These are phyloP conservation scores for Oligia latruncula DNA, from an alignment of 2,888 invertebrate genomes.

Conservation along the genomic window DNA sequence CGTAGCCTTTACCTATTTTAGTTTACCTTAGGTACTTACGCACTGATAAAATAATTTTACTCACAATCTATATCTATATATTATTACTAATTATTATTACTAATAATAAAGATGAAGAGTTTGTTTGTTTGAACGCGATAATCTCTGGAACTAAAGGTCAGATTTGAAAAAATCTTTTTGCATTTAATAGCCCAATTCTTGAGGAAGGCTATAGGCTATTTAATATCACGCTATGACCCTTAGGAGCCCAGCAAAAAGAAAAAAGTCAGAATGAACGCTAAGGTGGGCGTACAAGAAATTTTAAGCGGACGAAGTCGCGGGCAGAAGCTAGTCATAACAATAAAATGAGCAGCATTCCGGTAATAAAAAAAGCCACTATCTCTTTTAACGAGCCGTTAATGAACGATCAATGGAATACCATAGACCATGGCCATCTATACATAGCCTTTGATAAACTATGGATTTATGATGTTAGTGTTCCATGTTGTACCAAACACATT, in stretches of 20 bases:
- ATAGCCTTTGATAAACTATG: slow-evolving; percentile 15
- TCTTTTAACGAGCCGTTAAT: slow-evolving; percentile 19
- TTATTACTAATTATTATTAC: too few relatives aligned
- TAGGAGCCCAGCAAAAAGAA: too few relatives aligned
- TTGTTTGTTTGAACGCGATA: too few relatives aligned
- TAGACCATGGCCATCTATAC: slow-evolving; percentile 47
- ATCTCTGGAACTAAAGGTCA: too few relatives aligned
- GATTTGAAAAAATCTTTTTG: too few relatives aligned
- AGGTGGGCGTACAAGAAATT: too few relatives aligned
- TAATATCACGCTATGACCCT: too few relatives aligned
- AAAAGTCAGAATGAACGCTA: too few relatives aligned
- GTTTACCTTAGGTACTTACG: slow-evolving; percentile 3
- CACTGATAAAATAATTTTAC: slow-evolving; percentile 20
- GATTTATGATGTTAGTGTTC: slow-evolving; percentile 37
- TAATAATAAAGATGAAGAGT: too few relatives aligned
- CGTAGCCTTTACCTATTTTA: not conserved
- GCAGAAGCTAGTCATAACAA: not conserved
- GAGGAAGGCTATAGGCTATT: too few relatives aligned
- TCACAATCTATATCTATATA: not conserved
- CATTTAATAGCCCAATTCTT: too few relatives aligned
- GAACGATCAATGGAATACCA: slow-evolving; percentile 45
- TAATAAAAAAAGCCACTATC: slow-evolving; percentile 37
- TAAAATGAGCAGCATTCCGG: slow-evolving; percentile 16
- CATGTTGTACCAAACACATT: slow-evolving; percentile 25
- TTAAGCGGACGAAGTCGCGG: too few relatives aligned